Percentiles rank a stretch among this genome's conserved stretches.
phyloP scores from a whole-genome alignment of 2,888 invertebrate genomes.

The Alsophila aescularia region DNA sequence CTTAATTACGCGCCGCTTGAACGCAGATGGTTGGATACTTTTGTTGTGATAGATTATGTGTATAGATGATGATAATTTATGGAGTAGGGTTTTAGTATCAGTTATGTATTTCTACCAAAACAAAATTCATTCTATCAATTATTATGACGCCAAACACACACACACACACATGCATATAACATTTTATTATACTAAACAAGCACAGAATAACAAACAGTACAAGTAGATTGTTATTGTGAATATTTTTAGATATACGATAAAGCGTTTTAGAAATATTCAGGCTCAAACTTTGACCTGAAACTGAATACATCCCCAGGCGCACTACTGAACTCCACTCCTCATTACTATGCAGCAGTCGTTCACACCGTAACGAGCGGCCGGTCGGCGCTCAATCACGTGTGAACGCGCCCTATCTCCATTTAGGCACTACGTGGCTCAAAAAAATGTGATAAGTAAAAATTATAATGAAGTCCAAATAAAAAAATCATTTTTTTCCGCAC shows the following conservation, averaged over 20 bases:
- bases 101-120: no score
- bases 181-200: no score
- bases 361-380: constrained; percentile 35
- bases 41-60: not conserved
- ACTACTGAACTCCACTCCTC: constrained; percentile 16
- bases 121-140: no score
- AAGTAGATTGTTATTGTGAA: no score
- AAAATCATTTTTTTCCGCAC: no score
- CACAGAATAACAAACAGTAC: no score
- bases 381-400: constrained; percentile 30
- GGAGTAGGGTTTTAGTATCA: not conserved
- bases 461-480: no score
- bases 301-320: constrained; percentile 1
- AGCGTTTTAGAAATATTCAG: no score
- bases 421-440: not conserved
- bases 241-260: no score
- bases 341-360: constrained; percentile 31
- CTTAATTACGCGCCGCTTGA: constrained; percentile 29
- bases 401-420: constrained; percentile 15
- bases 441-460: not conserved
- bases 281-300: not conserved
- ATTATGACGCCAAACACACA: no score
- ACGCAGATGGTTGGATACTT: not conserved
- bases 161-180: no score
- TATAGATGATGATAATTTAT: not conserved